Evolutionary conservation across 1,140 invertebrate species (phyloP).

Genomic region (Drosophila ironensis): DNA sequence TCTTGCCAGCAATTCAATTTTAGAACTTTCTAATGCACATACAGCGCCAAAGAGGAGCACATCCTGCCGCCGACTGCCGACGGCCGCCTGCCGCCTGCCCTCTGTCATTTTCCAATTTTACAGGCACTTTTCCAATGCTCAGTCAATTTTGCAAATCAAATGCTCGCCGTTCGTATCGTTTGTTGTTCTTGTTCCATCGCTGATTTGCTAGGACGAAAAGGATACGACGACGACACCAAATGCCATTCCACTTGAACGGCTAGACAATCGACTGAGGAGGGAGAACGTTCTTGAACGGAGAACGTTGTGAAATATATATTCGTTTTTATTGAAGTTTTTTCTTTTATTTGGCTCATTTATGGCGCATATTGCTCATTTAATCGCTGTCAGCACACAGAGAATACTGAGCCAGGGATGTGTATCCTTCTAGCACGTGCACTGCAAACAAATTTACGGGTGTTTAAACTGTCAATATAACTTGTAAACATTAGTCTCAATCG

Average conservation of each 20-base stretch:
- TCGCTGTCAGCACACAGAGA: constrained; percentile 55
- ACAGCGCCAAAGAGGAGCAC: constrained; percentile 6
- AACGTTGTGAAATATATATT: constrained; percentile 28
- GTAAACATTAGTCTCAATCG: no score
- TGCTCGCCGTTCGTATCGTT: constrained; percentile 22
- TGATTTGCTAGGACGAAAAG: constrained; percentile 49
- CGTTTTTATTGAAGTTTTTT: constrained; percentile 61
- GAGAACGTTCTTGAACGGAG: background rate
- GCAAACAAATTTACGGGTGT: no score
- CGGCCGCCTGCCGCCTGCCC: background rate
- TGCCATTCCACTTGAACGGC: constrained; percentile 51
- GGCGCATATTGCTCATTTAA: constrained; percentile 76
- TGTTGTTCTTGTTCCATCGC: constrained; percentile 15
- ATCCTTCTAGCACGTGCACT: no score
- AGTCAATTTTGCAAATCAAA: constrained; percentile 80
- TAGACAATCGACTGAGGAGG: constrained; percentile 20
- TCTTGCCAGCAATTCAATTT: constrained; percentile 44
- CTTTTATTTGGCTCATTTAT: constrained; percentile 79
- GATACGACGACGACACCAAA: constrained; percentile 19
- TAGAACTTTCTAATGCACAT: constrained; percentile 32
- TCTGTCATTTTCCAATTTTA: constrained; percentile 67
- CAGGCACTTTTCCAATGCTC: constrained; percentile 75
- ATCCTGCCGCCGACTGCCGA: background rate
- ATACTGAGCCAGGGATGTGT: constrained; percentile 10
- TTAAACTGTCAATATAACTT: no score